phyloP scores from a whole-genome alignment of 30 jellyfish, hydroid and myxozoan genomes.

The Hydra vulgaris region DNA sequence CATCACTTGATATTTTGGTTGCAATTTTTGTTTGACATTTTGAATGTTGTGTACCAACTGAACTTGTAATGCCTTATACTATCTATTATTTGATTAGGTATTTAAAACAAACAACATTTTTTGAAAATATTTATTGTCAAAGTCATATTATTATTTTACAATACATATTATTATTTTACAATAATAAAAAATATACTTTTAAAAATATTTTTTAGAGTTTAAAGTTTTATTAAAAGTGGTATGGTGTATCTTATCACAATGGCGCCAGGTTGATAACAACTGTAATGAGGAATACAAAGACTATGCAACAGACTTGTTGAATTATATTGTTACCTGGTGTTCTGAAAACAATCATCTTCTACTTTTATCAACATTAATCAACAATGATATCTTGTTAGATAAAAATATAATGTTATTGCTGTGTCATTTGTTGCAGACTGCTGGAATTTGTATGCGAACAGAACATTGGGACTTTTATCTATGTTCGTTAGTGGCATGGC shows the following conservation, averaged over 20 bases:
- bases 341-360: neutral
- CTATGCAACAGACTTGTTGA: neutral
- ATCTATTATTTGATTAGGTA: no score
- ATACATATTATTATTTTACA: no score
- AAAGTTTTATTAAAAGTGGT: neutral
- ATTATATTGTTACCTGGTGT: neutral
- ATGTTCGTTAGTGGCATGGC: slow-evolving; percentile 80
- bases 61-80: no score
- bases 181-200: no score
- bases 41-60: no score
- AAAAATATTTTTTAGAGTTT: neutral
- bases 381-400: neutral
- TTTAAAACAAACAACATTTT: no score
- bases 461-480: slow-evolving; percentile 84
- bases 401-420: slow-evolving; percentile 5
- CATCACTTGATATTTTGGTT: no score
- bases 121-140: no score
- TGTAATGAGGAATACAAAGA: neutral
- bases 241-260: neutral
- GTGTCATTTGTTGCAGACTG: neutral
- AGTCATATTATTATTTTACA: no score
- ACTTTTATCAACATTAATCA: neutral
- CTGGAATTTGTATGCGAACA: neutral
- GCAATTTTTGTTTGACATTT: no score
- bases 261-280: neutral